These are phyloP conservation scores for Parasteatoda tepidariorum DNA, from an alignment of 1,140 invertebrate genomes.

Conservation along the genomic window DNA sequence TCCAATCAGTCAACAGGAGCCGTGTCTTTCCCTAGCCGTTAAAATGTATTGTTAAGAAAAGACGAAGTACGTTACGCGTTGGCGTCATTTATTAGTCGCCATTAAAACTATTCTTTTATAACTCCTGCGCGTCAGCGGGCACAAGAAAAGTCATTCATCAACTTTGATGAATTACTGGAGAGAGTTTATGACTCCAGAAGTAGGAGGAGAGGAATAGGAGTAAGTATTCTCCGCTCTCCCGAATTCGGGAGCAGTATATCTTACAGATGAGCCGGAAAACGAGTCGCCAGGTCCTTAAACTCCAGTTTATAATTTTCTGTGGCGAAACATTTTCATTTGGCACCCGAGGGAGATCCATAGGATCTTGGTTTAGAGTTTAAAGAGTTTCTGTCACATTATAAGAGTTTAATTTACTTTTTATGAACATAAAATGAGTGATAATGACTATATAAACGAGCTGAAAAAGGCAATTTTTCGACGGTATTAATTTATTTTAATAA, in stretches of 20 bases:
- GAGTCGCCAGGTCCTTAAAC: neutral
- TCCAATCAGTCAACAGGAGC: neutral
- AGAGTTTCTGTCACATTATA: too few species aligned
- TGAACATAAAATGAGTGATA: too few species aligned
- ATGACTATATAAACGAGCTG: too few species aligned
- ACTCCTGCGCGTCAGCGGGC: slow-evolving; percentile 15
- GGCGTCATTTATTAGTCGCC: slow-evolving; percentile 42
- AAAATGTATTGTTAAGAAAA: neutral
- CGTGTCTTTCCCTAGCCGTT: neutral
- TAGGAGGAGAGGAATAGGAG: too few species aligned
- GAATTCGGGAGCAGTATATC: slow-evolving; percentile 24
- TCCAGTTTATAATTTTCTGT: slow-evolving; percentile 15
- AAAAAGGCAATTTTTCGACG: too few species aligned
- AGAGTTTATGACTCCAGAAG: slow-evolving; percentile 8
- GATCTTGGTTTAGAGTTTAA: too few species aligned
- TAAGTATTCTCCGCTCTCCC: neutral
- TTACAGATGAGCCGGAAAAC: slow-evolving; percentile 49
- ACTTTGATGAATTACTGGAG: slow-evolving; percentile 40
- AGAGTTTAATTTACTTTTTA: too few species aligned
- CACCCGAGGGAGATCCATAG: too few species aligned
- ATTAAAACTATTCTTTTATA: slow-evolving; percentile 53
- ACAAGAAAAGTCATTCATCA: slow-evolving; percentile 33
- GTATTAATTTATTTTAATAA: too few species aligned
- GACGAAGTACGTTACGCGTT: neutral
- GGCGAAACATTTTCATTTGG: too few species aligned